Evolutionary conservation across 2,797 vertebrate genomes (phyloP).

Genomic region (Halcyon chelicuti): DNA sequence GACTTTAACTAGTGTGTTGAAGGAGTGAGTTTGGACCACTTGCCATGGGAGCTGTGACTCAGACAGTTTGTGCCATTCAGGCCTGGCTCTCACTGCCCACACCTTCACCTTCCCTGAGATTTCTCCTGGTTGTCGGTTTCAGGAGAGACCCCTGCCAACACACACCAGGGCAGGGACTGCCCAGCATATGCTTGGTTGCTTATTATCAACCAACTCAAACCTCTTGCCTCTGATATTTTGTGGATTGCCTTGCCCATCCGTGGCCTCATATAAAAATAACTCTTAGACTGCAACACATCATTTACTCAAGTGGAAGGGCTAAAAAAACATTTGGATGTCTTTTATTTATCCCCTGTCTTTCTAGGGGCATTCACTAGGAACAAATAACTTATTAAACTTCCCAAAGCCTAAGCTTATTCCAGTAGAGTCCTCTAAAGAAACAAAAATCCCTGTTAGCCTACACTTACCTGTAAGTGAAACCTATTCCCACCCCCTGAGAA

Average conservation of each 20-base stretch:
- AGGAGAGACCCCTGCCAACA: neutral
- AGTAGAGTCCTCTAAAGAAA: neutral
- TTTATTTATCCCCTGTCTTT: neutral
- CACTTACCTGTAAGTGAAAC: neutral
- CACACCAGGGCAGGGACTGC: neutral
- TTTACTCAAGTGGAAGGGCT: neutral
- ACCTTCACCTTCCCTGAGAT: neutral
- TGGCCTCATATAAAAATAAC: neutral
- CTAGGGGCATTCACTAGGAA: neutral
- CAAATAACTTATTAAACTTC: neutral
- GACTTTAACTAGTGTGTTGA: neutral
- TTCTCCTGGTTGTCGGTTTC: neutral
- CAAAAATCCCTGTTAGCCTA: neutral
- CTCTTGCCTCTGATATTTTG: neutral
- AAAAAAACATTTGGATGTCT: neutral
- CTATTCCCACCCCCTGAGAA: neutral
- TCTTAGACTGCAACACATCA: neutral
- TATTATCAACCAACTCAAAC: neutral
- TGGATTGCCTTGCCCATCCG: neutral
- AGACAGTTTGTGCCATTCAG: fast-evolving
- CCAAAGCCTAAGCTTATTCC: neutral
- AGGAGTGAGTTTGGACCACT: neutral
- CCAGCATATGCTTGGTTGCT: fast-evolving
- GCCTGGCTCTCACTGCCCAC: neutral
- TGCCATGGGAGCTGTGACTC: fast-evolving